phyloP scores from a whole-genome alignment of 2,797 vertebrate species.

The Epinephelus awoara region DNA sequence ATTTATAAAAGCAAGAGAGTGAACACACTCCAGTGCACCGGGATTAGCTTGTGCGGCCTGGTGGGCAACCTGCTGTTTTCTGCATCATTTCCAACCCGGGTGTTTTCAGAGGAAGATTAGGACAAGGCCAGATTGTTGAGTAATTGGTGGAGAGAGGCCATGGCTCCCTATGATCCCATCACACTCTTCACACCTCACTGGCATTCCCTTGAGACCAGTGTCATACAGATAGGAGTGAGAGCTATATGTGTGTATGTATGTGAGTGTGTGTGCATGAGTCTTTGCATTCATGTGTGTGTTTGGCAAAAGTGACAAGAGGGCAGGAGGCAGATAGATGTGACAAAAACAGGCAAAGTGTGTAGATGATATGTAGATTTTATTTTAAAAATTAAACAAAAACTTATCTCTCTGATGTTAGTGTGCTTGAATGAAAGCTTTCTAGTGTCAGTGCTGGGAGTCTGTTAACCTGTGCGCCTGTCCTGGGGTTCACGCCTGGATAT shows the following conservation, averaged over 20 bases:
- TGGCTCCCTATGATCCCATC: conserved; percentile 77
- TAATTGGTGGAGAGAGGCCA: conserved; percentile 78
- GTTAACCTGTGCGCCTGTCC: conserved; percentile 67
- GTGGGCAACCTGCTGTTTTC: conserved; percentile 75
- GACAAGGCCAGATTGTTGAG: conserved; percentile 71
- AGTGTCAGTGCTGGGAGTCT: conserved; percentile 59
- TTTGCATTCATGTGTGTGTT: conserved; percentile 10
- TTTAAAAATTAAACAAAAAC: background rate
- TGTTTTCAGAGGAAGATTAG: conserved; percentile 80
- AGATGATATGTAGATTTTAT: background rate
- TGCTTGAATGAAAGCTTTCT: conserved; percentile 28
- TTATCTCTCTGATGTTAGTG: conserved; percentile 9
- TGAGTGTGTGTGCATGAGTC: conserved; percentile 12
- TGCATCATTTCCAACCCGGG: conserved; percentile 74
- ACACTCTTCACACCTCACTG: conserved; percentile 78
- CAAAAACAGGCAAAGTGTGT: background rate
- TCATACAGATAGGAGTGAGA: conserved; percentile 44
- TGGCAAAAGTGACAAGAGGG: background rate
- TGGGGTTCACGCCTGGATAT: conserved; percentile 77
- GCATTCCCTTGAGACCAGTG: conserved; percentile 61
- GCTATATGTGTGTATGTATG: conserved; percentile 25
- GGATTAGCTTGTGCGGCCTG: conserved; percentile 76
- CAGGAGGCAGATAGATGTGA: background rate
- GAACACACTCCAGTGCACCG: conserved; percentile 68
- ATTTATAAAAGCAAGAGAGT: conserved; percentile 72